Evolutionary conservation across 2,797 vertebrate genomes (phyloP).

Genomic region (Oryzias dopingdopingensis): DNA sequence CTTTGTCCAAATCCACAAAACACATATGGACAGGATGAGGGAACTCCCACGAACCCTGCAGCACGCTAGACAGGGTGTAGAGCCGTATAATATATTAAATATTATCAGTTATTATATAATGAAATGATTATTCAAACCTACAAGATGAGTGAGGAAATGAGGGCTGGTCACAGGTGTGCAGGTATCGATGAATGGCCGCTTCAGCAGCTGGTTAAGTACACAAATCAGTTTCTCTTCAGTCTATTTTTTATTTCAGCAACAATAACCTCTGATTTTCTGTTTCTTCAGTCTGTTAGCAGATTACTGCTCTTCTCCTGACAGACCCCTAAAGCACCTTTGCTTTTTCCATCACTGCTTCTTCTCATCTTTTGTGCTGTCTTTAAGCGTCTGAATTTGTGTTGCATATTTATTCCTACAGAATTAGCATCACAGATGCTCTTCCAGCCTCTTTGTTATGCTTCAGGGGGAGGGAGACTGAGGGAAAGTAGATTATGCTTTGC

Average conservation of each 20-base stretch:
- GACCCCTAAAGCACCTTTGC: constrained; percentile 35
- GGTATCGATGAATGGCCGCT: too few species aligned
- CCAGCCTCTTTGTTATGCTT: constrained; percentile 63
- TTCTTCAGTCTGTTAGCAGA: constrained; percentile 38
- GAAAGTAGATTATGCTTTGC: constrained; percentile 63
- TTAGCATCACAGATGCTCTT: constrained; percentile 72
- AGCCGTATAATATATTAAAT: too few species aligned
- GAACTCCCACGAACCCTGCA: too few species aligned
- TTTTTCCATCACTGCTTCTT: constrained; percentile 41
- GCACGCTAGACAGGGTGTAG: too few species aligned
- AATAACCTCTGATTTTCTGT: constrained; percentile 39
- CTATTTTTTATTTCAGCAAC: constrained; percentile 37
- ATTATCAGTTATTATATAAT: too few species aligned
- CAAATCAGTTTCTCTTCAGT: constrained; percentile 33
- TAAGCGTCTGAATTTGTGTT: constrained; percentile 57
- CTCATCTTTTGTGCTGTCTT: constrained; percentile 41
- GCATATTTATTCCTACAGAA: constrained; percentile 68
- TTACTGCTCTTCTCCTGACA: constrained; percentile 43
- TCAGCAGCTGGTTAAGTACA: constrained; percentile 42
- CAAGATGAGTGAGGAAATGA: too few species aligned
- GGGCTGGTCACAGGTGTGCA: background rate
- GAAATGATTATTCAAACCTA: too few species aligned
- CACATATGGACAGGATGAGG: too few species aligned
- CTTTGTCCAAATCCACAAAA: too few species aligned
- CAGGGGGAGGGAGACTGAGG: constrained; percentile 47